Base-by-base conservation (phyloP, 2,888 invertebrate genomes). In the Tiphia femorata region DNA sequence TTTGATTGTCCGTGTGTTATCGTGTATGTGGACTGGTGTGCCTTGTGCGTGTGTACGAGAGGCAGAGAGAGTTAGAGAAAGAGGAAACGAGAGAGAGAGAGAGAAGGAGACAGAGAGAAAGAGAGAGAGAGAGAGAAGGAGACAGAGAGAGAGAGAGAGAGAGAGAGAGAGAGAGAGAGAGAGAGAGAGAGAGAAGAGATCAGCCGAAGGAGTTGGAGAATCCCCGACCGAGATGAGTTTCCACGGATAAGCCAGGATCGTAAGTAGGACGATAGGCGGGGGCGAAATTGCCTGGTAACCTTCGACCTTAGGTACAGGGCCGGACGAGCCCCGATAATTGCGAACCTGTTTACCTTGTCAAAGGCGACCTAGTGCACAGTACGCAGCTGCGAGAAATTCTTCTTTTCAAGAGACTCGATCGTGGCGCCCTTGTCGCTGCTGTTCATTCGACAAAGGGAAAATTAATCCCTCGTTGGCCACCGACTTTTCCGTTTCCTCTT, bases 261-360 rank as follows among this genome's bases (percentile, higher is more conserved):
- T 70, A 75, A 73, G 77, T 70, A 72, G 73, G 69, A 62, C 70
- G 69, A 62, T 68, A 64, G 66, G 68, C 58, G 70, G 66, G 58
- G 59, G 47, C 55, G 64, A 73, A 78, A 76, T 76, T 76, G 73
- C 69, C 66, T 65, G 71, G 69, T 77, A 75, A 78, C 77, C 77
- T 76, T 64, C 67, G 73, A 70, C 71, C 70, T 69, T 62, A n/a
- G n/a, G n/a, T n/a, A 63, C 67, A 62, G 62, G 56, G 42, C 46
- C 64, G 63, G 56, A 58, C 54, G 51, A 67, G 70, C 60, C 71
- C 70, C 69, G 72, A 75, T 76, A 79, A 73, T 77, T 75, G 69
- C 67, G 56, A 69, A 54, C 63, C 61, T 67, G 62, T 71, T 68
- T 55, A 53, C 55, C 56, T 52, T 68, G 62, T 67, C 67, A 66